These are phyloP conservation scores for Thereva nobilitata DNA, from an alignment of 2,888 invertebrate genomes.

Conservation along the genomic window DNA sequence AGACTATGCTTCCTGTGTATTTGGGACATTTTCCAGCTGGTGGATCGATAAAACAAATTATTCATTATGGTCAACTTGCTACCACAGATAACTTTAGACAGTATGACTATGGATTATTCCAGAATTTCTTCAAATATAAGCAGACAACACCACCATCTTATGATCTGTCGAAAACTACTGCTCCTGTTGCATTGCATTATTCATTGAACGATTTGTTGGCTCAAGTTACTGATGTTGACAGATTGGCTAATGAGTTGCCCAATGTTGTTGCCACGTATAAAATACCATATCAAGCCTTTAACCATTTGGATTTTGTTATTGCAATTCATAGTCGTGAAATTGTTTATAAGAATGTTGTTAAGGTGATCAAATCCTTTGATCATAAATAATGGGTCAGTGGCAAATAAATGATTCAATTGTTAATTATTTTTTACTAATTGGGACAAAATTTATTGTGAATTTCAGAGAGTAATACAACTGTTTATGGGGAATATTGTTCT, in stretches of 20 bases:
- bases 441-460: no score
- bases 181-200: conserved; percentile 64
- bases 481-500: no score
- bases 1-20: conserved; percentile 60
- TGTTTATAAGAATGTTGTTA: conserved; percentile 56
- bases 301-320: conserved; percentile 65
- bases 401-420: no score
- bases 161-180: conserved; percentile 60
- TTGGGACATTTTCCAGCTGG: conserved; percentile 59
- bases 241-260: conserved; percentile 60
- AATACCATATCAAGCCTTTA: conserved; percentile 62
- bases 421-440: no score
- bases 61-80: conserved; percentile 58
- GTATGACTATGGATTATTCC: conserved; percentile 57
- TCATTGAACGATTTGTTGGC: conserved; percentile 69
- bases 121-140: conserved; percentile 61
- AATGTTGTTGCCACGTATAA: conserved; percentile 63
- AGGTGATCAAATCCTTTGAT: conserved; percentile 53
- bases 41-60: conserved; percentile 57
- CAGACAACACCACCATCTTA: conserved; percentile 61
- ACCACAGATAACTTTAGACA: conserved; percentile 58
- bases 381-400: conserved; percentile 3
- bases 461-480: no score
- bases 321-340: conserved; percentile 54
- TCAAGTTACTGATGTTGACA: conserved; percentile 62